These are phyloP conservation scores for Butorides virescens DNA, from an alignment of 2,113 vertebrate genomes.

Conservation along the genomic window DNA sequence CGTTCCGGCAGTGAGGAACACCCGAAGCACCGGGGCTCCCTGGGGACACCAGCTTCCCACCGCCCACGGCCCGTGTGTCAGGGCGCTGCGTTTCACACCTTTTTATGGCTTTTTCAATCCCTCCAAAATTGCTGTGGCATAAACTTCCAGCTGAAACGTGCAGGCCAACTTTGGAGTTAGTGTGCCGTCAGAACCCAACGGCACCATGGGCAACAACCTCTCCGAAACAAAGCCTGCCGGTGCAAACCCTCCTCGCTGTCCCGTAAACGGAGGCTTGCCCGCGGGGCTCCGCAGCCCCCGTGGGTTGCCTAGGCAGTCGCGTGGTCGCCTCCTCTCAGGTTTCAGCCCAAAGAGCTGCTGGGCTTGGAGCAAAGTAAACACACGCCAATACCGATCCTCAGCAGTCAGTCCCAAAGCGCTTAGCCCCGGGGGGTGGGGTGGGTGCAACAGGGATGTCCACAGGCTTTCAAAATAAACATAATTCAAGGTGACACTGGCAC, in stretches of 20 bases:
- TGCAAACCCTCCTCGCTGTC: background rate
- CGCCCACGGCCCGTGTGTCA: background rate
- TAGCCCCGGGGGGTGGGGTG: background rate
- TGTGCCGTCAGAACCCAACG: background rate
- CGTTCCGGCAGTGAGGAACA: background rate
- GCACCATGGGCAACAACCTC: background rate
- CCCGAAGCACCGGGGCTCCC: background rate
- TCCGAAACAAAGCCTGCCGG: background rate
- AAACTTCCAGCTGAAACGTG: background rate
- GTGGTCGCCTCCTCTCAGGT: background rate
- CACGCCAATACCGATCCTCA: background rate
- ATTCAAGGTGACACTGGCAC: slow-evolving; percentile 50
- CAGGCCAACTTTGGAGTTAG: background rate
- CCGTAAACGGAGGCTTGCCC: background rate
- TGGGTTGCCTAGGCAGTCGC: background rate
- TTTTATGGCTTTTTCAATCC: background rate
- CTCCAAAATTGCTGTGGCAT: background rate
- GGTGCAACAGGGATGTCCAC: background rate
- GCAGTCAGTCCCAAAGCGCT: slow-evolving; percentile 8
- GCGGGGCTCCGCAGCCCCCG: background rate
- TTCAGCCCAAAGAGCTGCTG: slow-evolving; percentile 4
- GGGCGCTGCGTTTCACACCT: background rate
- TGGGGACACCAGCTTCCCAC: background rate
- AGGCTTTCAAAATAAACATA: slow-evolving; percentile 47
- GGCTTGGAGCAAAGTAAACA: slow-evolving; percentile 19